Conservation (phyloP, 2,113 vertebrate genomes). For the Platysternon megacephalum region DNA sequence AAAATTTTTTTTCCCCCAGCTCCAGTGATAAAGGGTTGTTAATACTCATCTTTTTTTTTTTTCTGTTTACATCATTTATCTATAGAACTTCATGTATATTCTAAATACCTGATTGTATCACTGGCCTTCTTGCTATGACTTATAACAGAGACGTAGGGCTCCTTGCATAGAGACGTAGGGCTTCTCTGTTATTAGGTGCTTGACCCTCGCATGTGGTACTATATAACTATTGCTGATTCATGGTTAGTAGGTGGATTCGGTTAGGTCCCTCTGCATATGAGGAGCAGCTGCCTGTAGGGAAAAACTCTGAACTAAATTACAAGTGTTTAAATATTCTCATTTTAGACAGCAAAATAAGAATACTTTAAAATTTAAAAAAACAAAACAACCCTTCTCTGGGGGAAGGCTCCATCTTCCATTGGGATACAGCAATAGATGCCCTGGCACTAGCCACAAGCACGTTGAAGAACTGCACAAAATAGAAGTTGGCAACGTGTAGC, state of each 20-base stretch:
- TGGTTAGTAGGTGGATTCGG: neutral
- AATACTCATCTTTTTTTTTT: neutral
- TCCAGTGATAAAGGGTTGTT: neutral
- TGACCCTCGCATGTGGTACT: constrained; percentile 10
- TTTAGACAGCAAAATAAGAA: neutral
- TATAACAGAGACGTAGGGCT: no score
- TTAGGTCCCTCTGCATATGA: neutral
- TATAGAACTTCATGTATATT: neutral
- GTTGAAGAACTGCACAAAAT: neutral
- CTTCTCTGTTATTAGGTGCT: constrained; percentile 30
- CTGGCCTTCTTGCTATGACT: neutral
- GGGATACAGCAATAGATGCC: neutral
- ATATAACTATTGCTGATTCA: constrained; percentile 26
- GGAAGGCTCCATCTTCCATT: neutral
- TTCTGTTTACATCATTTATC: neutral
- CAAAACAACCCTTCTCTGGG: neutral
- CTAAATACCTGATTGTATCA: neutral
- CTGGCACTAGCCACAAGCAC: neutral
- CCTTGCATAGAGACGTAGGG: constrained; percentile 1
- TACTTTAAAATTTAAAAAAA: neutral
- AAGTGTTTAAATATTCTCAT: neutral
- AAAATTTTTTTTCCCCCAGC: neutral
- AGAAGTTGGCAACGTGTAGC: neutral
- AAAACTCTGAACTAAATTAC: constrained; percentile 24
- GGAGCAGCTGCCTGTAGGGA: neutral